Evolutionary conservation across 2,113 vertebrate species (phyloP).

Genomic region (Rhea pennata): DNA sequence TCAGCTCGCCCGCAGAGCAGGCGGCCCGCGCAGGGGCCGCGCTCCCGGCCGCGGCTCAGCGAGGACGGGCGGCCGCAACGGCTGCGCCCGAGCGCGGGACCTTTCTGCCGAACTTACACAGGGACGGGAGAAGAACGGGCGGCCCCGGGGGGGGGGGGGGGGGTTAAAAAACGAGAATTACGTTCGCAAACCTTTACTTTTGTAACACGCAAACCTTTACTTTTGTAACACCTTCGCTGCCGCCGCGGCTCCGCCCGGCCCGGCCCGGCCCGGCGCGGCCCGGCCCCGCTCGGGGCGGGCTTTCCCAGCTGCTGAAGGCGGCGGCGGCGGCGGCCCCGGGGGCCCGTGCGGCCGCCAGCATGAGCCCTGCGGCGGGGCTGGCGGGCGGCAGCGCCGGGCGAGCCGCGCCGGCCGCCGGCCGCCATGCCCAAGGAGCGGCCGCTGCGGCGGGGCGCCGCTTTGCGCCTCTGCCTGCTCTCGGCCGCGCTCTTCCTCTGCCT

Average conservation of each 20-base stretch:
- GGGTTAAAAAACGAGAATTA: too few relatives aligned
- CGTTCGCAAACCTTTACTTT: too few relatives aligned
- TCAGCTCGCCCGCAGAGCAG: too few relatives aligned
- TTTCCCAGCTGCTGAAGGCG: neutral
- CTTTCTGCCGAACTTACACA: neutral
- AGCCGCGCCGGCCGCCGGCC: too few relatives aligned
- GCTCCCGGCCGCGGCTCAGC: too few relatives aligned
- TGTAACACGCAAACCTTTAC: neutral
- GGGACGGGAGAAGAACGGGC: neutral
- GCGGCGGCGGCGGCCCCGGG: neutral
- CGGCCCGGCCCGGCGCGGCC: neutral
- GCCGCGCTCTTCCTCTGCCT: constrained; percentile 72
- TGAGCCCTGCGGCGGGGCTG: neutral
- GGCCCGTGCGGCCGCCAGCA: neutral
- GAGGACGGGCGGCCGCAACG: too few relatives aligned
- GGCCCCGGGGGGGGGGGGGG: too few relatives aligned
- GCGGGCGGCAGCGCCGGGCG: neutral
- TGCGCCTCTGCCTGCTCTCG: constrained; percentile 67
- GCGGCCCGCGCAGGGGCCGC: too few relatives aligned
- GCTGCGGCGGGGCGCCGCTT: constrained; percentile 22
- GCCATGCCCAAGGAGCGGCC: constrained; percentile 59
- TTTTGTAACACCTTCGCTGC: neutral
- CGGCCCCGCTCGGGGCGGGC: constrained; percentile 47
- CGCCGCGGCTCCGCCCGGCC: too few relatives aligned
- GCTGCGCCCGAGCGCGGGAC: too few relatives aligned